These are phyloP conservation scores for Thelaira solivaga DNA, from an alignment of 2,888 invertebrate species.

Conservation along the genomic window DNA sequence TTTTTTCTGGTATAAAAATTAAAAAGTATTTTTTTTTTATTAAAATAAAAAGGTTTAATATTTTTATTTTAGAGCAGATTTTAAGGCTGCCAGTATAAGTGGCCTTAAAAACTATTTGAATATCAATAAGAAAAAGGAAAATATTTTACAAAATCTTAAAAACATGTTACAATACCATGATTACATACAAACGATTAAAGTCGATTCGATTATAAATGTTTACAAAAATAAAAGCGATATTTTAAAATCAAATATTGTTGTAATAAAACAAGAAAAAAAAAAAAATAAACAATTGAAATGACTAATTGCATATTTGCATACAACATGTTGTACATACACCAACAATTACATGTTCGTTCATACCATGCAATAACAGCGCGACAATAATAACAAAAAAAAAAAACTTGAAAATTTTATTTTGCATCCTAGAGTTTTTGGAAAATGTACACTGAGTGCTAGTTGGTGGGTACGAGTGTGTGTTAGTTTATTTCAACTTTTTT, in stretches of 20 bases:
- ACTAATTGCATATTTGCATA: slow-evolving; percentile 61
- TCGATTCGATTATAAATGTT: not conserved
- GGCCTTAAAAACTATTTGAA: no score
- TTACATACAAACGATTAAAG: slow-evolving; percentile 5
- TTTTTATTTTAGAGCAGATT: no score
- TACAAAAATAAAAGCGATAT: slow-evolving; percentile 23
- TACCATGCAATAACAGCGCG: slow-evolving; percentile 37
- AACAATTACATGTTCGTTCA: slow-evolving; percentile 54
- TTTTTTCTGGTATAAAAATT: no score
- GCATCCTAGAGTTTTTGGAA: slow-evolving; percentile 8
- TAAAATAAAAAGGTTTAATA: no score
- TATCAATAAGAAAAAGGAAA: not conserved
- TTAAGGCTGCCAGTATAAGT: no score
- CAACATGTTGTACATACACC: slow-evolving; percentile 53
- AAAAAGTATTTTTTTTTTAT: no score
- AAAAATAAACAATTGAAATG: slow-evolving; percentile 37
- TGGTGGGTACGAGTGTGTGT: no score
- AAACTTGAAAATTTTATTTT: slow-evolving; percentile 9
- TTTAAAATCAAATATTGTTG: slow-evolving; percentile 25
- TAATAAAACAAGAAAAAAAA: not conserved
- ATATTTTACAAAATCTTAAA: not conserved
- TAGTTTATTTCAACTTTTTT: not conserved
- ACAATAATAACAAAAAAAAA: not conserved
- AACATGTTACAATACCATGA: slow-evolving; percentile 6
- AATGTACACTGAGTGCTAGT: no score